A percentile compares a stretch with the other conserved stretches of the same genome.
Conservation (phyloP, 2,113 vertebrate genomes). For the zebrafish (Danio rerio) region GRCz12tu NC_133188.1:32985501-32986000, state of each 20-base stretch:
- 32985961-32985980: slow-evolving; percentile 81
- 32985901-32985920: slow-evolving; percentile 73
- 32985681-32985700: too few species aligned
- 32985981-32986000: slow-evolving; percentile 95
- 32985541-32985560: slow-evolving; percentile 30
- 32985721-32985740: too few species aligned
- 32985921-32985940: slow-evolving; percentile 92
- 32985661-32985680: too few species aligned
- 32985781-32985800: background rate
- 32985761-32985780: background rate
- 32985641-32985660: too few species aligned
- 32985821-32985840: slow-evolving; percentile 33
- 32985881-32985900: slow-evolving; percentile 77
- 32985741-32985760: background rate
- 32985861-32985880: slow-evolving; percentile 49
- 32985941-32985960: slow-evolving; percentile 86
- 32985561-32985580: too few species aligned
- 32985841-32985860: slow-evolving; percentile 46
- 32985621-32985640: too few species aligned
- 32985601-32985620: too few species aligned
- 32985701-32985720: too few species aligned
- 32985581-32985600: too few species aligned
- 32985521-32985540: slow-evolving; percentile 38
- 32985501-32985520: slow-evolving; percentile 41
- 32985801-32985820: slow-evolving; percentile 6